Conservation (phyloP, 2,888 invertebrate genomes). For the Notodonta ziczac region DNA sequence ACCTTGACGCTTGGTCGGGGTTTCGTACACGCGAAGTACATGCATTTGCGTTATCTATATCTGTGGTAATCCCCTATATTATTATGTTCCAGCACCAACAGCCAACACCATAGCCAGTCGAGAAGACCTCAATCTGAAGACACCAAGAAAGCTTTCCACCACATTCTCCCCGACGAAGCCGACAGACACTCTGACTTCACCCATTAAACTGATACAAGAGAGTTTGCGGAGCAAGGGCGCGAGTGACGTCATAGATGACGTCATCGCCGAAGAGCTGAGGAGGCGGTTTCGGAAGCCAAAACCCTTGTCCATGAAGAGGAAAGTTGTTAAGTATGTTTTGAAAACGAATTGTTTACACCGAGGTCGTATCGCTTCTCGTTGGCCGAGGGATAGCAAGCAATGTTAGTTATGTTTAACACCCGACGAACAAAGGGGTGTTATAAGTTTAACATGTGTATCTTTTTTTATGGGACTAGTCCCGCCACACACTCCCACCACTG, state of each 20-base stretch:
- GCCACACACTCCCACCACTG: no score
- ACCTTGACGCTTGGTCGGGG: no score
- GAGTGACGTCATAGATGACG: constrained; percentile 14
- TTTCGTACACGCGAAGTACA: no score
- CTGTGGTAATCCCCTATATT: no score
- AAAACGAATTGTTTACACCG: no score
- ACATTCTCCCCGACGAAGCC: background rate
- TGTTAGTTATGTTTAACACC: no score
- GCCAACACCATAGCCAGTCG: constrained; percentile 43
- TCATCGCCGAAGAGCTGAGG: constrained; percentile 46
- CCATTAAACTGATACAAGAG: constrained; percentile 59
- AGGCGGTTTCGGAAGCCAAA: constrained; percentile 56
- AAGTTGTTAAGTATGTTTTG: constrained; percentile 62
- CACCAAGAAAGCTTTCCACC: constrained; percentile 36
- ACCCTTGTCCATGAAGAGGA: constrained; percentile 62
- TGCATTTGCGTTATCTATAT: no score
- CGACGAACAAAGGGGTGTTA: no score
- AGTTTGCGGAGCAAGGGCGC: constrained; percentile 43
- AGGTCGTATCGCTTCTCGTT: no score
- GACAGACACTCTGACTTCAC: constrained; percentile 45
- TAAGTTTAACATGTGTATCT: no score
- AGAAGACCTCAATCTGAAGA: constrained; percentile 54
- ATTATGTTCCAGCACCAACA: constrained; percentile 15
- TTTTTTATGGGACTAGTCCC: no score
- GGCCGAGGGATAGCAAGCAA: no score